Base-by-base conservation (phyloP, 1,140 invertebrate species). In the Drosophila kohkoa region DNA sequence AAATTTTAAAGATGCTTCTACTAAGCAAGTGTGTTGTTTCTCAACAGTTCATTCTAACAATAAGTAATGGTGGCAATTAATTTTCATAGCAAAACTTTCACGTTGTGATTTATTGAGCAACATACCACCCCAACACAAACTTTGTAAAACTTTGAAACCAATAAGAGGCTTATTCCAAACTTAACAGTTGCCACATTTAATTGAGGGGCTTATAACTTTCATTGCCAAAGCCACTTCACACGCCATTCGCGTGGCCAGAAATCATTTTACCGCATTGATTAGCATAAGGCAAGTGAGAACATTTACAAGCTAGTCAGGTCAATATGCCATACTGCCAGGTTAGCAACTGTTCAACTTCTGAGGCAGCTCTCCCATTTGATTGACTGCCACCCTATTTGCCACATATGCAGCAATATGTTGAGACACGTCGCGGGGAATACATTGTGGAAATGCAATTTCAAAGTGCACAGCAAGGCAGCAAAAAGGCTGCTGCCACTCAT, bases 51-150 rank as follows among this genome's bases (percentile, higher is more conserved):
- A 52, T 8, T 48, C 41, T 30, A 68, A 43, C 51, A 51, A 38
- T 58, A 58, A 75, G 58, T 65, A 71, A 75, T 71, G 52, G 13
- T 25, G 45, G 38, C 67, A 75, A 75, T 75, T 75, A 71, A 59
- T 71, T 52, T 57, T 64, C 41, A 65, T 59, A 16, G 46, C 38
- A 45, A 65, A 75, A 75, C 43, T 71, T 75, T 52, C 1, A 25
- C 38, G 10, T 64, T 65, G 49, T 55, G 45, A 63, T 70, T 75
- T 64, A 58, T 71, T 15, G 30, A 1, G 28, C 7, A n/a, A 6
- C 3, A 52, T 5, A 30, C 5, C 35, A 7, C 7, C 35, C 7
- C 10, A 13, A 38, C 3, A 6, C n/a, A 69, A 74, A 30, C 15
- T 75, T 72, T 72, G 20, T 13, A 13, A 30, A 16, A 67, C 15